These are phyloP conservation scores for Caenorhabditis sp. DNA, from an alignment of 2,888 invertebrate genomes.

Conservation along the genomic window DNA sequence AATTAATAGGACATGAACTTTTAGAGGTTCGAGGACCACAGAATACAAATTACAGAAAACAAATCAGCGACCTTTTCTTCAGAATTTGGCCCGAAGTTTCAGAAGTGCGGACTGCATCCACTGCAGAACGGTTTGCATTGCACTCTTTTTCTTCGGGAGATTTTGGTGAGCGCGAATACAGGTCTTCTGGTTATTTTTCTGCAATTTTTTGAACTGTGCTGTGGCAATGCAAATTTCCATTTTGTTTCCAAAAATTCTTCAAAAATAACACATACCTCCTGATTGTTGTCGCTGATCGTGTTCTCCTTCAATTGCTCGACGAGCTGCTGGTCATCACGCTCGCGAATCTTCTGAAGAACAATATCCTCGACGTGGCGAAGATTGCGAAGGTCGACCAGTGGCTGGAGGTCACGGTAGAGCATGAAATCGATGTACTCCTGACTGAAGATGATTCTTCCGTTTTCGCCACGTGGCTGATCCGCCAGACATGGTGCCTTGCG, in stretches of 20 bases:
- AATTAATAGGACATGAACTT: background rate
- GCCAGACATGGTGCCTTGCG: conserved; percentile 24
- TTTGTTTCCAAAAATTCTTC: too few species aligned
- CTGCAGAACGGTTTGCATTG: background rate
- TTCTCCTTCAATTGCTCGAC: background rate
- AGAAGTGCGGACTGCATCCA: background rate
- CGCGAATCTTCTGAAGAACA: conserved; percentile 1
- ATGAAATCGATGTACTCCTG: conserved; percentile 50
- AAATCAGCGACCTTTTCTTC: background rate
- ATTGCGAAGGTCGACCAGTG: conserved; percentile 38
- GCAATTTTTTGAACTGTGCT: background rate
- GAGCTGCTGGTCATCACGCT: conserved; percentile 14
- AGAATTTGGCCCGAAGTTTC: conserved; percentile 6
- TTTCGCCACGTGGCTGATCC: conserved; percentile 25
- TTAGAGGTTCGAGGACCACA: background rate
- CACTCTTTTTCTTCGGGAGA: conserved; percentile 3
- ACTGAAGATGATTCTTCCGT: conserved; percentile 40
- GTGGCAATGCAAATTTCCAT: background rate
- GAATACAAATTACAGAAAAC: background rate
- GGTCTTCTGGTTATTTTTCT: background rate
- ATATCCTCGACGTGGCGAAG: conserved; percentile 18
- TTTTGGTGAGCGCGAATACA: background rate
- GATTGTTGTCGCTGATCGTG: background rate
- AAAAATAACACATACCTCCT: background rate
- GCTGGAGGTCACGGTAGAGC: conserved; percentile 38